These are phyloP conservation scores for Acleris laterana DNA, from an alignment of 2,888 invertebrate species.

Conservation along the genomic window DNA sequence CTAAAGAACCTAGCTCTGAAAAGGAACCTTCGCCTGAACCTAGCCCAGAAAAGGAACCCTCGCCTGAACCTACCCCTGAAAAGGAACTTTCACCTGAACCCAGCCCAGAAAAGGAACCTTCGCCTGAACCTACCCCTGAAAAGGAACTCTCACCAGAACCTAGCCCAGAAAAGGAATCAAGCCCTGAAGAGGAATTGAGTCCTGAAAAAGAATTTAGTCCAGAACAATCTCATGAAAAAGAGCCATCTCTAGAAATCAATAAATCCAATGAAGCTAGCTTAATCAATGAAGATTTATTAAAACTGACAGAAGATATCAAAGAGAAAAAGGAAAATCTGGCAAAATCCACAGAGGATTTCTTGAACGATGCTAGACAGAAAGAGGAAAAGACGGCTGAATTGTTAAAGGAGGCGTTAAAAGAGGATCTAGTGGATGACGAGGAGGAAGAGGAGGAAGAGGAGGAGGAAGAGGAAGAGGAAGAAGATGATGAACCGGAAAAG, in stretches of 20 bases:
- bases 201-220: constrained; percentile 35
- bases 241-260: constrained; percentile 32
- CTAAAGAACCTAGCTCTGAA: constrained; percentile 42
- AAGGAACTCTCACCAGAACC: too few relatives aligned
- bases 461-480: constrained; percentile 51
- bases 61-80: constrained; percentile 34
- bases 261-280: constrained; percentile 19
- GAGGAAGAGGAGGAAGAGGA: constrained; percentile 47
- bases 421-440: constrained; percentile 43
- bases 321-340: constrained; percentile 54
- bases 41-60: constrained; percentile 39
- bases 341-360: constrained; percentile 60
- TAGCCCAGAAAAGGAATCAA: constrained; percentile 37
- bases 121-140: constrained; percentile 42
- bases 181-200: constrained; percentile 38
- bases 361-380: constrained; percentile 55
- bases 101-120: constrained; percentile 34
- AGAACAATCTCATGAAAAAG: constrained; percentile 38
- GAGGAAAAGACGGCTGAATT: constrained; percentile 66
- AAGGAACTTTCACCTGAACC: constrained; percentile 14
- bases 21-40: constrained; percentile 24
- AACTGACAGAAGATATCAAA: constrained; percentile 50
- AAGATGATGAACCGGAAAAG: constrained; percentile 53
- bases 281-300: constrained; percentile 47
- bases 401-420: constrained; percentile 69